Evolutionary conservation across 2,797 vertebrate species (phyloP), one percentile per base, ranked within the genome.

Genomic region (Poeciliopsis presidionis): DNA sequence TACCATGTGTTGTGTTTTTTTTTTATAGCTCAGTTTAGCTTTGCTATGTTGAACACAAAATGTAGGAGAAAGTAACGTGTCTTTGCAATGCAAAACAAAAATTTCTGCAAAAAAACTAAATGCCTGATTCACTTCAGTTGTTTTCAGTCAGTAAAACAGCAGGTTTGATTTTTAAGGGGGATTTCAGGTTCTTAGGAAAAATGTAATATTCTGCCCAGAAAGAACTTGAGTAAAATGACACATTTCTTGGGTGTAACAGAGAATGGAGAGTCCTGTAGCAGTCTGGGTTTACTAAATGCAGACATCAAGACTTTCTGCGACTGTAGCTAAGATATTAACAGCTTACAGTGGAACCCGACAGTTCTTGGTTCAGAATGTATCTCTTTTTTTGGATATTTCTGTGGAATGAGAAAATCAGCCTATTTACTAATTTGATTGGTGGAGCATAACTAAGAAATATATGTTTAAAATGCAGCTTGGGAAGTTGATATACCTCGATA

Each of bases 31-130:
- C 43, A 46, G 3, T 25, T 67, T 25, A 67, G 22, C 18, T 79
- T 81, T 80, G 47, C 76, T 79, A 76, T 81, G 63, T 63, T 61
- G 30, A 84, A 81, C 20, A 25, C 8, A 81, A 36, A 76, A 63
- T 51, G 20, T 25, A 41, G 20, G 36, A 67, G 39, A 20, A 67
- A 67, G 20, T 5, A 67, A 41, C 18, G 30, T 61, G 30, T 33
- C 16, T 61, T 18, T 61, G 16, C 59, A 61, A 61, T 61, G 59
- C 28, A 59, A 59, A 59, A 30, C 55, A 59, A 6, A 30, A 0
- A 30, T 6, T 59, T 28, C n/a, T 59, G 33, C 39, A 30, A 67
- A 65, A 43, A 41, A 2, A 11, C 7, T 33, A 61, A 30, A 65
- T 18, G 14, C 12, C 30, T 61, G 28, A 61, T 61, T 61, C 18